Conservation (phyloP, 2,888 invertebrate species). For the Drosophila nigricruria region DNA sequence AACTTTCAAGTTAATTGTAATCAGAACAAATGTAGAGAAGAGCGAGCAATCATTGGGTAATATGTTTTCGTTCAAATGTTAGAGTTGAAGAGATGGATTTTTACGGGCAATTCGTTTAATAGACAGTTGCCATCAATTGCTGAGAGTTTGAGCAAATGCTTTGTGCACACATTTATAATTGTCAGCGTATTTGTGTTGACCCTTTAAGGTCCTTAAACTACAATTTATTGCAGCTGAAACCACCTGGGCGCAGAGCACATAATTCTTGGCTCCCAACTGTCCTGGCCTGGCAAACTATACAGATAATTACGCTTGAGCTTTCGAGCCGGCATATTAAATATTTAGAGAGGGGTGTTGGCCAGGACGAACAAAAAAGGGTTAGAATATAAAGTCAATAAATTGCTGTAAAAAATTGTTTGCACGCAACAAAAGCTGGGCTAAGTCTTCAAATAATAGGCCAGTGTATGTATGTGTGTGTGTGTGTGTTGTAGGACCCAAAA, state of each 20-base stretch:
- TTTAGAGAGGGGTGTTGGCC: slow-evolving; percentile 30
- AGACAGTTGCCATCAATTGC: no score
- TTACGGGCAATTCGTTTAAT: not conserved
- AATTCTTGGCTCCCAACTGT: slow-evolving; percentile 28
- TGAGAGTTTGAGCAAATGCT: slow-evolving; percentile 3
- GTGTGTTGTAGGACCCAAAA: slow-evolving; percentile 12
- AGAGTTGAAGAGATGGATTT: not conserved
- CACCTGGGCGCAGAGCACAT: slow-evolving; percentile 44
- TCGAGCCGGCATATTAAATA: slow-evolving; percentile 52
- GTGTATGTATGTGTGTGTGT: slow-evolving; percentile 4
- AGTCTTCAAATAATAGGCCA: slow-evolving; percentile 61
- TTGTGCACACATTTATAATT: slow-evolving; percentile 23
- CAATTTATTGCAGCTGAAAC: slow-evolving; percentile 46
- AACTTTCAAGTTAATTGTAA: not conserved
- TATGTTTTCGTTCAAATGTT: no score
- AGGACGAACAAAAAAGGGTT: slow-evolving; percentile 30
- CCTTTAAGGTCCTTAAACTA: slow-evolving; percentile 39
- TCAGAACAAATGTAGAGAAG: not conserved
- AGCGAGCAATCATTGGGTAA: not conserved
- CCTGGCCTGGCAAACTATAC: slow-evolving; percentile 31
- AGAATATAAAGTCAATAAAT: slow-evolving; percentile 49
- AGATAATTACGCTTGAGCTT: slow-evolving; percentile 60
- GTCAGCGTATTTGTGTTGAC: slow-evolving; percentile 35
- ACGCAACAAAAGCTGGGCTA: slow-evolving; percentile 31
- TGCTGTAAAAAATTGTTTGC: slow-evolving; percentile 42